These are phyloP conservation scores for Oxycera nigricornis DNA, from an alignment of 2,888 invertebrate species.

Conservation along the genomic window DNA sequence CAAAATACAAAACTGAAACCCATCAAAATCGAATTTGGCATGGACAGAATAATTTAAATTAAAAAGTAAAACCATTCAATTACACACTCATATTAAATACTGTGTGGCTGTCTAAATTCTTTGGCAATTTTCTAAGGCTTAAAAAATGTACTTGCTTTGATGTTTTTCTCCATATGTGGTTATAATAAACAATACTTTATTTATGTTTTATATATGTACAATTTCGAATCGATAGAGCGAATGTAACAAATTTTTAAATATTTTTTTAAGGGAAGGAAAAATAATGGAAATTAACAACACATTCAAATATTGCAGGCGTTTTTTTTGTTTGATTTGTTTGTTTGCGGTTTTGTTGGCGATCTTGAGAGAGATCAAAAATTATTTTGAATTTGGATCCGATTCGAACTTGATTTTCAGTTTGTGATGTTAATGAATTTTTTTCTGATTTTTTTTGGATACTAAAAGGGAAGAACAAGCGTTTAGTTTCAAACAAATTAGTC, in stretches of 20 bases:
- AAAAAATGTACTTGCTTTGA: constrained; percentile 16
- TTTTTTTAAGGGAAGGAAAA: no score
- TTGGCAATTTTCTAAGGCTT: not conserved
- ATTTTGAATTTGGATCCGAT: not conserved
- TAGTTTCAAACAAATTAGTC: not conserved
- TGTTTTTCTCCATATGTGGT: no score
- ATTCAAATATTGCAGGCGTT: not conserved
- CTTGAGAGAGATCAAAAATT: constrained; percentile 1
- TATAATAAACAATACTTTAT: not conserved
- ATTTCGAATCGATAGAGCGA: constrained; percentile 9
- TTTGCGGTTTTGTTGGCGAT: no score
- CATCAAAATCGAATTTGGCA: not conserved
- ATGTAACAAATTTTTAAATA: constrained; percentile 19
- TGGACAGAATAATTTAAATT: constrained; percentile 3
- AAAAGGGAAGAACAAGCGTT: not conserved
- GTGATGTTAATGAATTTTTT: not conserved
- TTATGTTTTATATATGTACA: not conserved
- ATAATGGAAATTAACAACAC: not conserved
- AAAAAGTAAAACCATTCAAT: constrained; percentile 15
- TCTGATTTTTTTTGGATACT: no score
- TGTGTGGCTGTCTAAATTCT: constrained; percentile 26
- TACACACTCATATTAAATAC: constrained; percentile 28
- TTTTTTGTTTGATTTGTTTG: not conserved
- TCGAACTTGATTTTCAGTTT: not conserved
- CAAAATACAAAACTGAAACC: not conserved